These are phyloP conservation scores for Myotis pilosus DNA, from an alignment of 2,797 vertebrate species.

Conservation along the genomic window DNA sequence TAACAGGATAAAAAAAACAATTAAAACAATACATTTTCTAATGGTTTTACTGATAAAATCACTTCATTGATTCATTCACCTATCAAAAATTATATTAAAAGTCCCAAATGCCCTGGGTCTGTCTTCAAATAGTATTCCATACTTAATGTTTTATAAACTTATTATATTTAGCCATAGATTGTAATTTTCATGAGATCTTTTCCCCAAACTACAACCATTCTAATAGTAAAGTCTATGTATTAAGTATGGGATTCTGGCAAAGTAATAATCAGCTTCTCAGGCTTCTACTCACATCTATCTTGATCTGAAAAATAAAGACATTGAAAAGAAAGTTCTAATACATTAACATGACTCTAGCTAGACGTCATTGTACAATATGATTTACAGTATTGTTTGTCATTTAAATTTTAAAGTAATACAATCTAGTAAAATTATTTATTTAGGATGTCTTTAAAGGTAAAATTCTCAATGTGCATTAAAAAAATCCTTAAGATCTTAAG, in stretches of 20 bases:
- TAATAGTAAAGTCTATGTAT: neutral
- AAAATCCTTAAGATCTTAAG: neutral
- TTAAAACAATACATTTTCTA: neutral
- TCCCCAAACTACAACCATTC: neutral
- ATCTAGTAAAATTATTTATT: slow-evolving; percentile 4
- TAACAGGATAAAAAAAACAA: neutral
- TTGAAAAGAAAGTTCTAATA: slow-evolving; percentile 14
- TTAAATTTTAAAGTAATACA: slow-evolving; percentile 31
- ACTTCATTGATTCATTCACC: neutral
- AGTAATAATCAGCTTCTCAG: neutral
- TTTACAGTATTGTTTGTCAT: neutral
- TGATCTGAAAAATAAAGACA: neutral
- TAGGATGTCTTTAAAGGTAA: neutral
- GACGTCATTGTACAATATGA: neutral
- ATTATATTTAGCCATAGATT: neutral
- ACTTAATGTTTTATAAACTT: neutral
- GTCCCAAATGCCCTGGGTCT: neutral
- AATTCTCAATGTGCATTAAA: neutral
- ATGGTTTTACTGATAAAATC: neutral
- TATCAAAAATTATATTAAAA: neutral
- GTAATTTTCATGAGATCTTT: slow-evolving; percentile 3
- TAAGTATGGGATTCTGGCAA: slow-evolving; percentile 6
- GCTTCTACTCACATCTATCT: neutral
- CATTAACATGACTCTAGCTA: neutral
- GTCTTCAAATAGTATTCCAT: neutral